Evolutionary conservation across 2,113 vertebrate species (phyloP), one percentile per base, ranked within the genome.

Genomic region (Pygoscelis antarcticus): DNA sequence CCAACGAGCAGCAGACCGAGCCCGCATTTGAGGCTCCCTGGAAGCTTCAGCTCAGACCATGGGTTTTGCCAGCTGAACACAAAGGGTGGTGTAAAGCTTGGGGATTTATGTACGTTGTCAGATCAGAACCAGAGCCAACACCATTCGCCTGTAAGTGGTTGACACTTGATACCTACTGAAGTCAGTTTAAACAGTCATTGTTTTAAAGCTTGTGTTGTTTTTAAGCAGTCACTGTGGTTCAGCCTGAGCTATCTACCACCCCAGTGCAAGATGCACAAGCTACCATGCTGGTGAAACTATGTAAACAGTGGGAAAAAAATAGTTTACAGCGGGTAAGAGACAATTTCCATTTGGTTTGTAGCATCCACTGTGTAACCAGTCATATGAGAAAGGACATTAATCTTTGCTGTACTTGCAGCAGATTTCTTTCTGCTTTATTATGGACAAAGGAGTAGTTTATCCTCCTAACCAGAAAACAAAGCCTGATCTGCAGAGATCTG

Each of bases 121-220:
- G 74, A 15, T 69, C 66, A 52, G 88, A 93, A 81, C n/a, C 75
- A 12, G 81, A 94, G 96, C 94, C 93, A 96, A 93, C 84, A 34
- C 93, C 82, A 52, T 76, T 77, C 93, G 86, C 76, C 76, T 81
- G 72, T 49, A 61, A 90, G 65, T 40, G 52, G 76, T 9, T 96
- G 94, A 96, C 93, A 94, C 91, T 93, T 95, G 89, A 96, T 93
- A 91, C 94, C 78, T 93, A 47, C 62, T 30, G 83, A 94, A 94
- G 81, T 54, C 87, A 60, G 38, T 90, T 95, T 93, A 89, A 95
- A 85, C 75, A 86, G 78, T 19, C 78, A 94, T 91, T 95, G 93
- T 95, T 97, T 91, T n/a, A 89, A 82, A 83, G 80, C 69, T 51
- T 38, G 51, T 20, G 79, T 77, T 96, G 93, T 91, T 96, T 96